Conservation (phyloP, 2,888 invertebrate genomes). For the Crioceris asparagi region DNA sequence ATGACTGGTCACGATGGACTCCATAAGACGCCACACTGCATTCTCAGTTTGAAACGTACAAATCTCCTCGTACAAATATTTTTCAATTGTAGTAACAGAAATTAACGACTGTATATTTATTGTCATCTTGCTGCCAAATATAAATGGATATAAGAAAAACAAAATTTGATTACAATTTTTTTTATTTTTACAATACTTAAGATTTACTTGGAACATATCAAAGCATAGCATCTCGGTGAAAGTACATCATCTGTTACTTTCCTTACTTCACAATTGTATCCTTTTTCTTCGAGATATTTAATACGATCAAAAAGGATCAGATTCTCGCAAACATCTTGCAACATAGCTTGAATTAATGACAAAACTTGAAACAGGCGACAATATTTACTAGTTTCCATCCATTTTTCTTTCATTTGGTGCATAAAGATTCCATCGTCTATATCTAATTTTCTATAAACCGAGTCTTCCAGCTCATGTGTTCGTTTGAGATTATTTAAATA, state of each 20-base stretch:
- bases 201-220: too few relatives aligned
- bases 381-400: slow-evolving; percentile 27
- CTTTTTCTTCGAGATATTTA: slow-evolving; percentile 37
- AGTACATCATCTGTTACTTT: slow-evolving; percentile 50
- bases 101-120: too few relatives aligned
- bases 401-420: slow-evolving; percentile 28
- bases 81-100: too few relatives aligned
- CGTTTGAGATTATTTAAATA: slow-evolving; percentile 28
- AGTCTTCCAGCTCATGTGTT: slow-evolving; percentile 22
- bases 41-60: too few relatives aligned
- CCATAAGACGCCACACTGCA: too few relatives aligned
- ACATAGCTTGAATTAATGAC: slow-evolving; percentile 40
- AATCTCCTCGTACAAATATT: too few relatives aligned
- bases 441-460: slow-evolving; percentile 6
- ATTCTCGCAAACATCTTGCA: slow-evolving; percentile 48
- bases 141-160: too few relatives aligned
- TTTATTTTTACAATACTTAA: too few relatives aligned
- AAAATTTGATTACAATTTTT: too few relatives aligned
- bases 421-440: slow-evolving; percentile 20
- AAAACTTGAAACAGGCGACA: slow-evolving; percentile 37
- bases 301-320: slow-evolving; percentile 44
- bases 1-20: too few relatives aligned
- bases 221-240: slow-evolving; percentile 57
- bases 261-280: slow-evolving; percentile 40
- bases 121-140: too few relatives aligned